phyloP scores from a whole-genome alignment of 2,113 vertebrate species.

The Crotalus helleri region DNA sequence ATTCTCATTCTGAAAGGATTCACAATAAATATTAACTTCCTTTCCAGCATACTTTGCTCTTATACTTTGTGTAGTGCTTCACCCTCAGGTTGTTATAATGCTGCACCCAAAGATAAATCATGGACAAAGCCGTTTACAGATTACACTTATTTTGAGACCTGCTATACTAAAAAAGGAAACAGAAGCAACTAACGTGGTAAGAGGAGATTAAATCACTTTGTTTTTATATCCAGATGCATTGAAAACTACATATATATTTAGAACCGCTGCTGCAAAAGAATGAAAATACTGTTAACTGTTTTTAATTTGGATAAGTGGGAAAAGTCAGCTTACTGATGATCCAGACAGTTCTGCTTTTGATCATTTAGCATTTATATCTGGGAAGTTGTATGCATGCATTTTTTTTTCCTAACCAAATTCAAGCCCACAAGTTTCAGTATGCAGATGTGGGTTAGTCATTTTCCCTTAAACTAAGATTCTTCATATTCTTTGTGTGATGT shows the following conservation, averaged over 20 bases:
- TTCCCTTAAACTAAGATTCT: conserved; percentile 11
- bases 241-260: background rate
- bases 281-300: conserved; percentile 21
- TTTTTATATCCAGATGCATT: background rate
- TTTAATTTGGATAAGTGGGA: conserved; percentile 12
- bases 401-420: background rate
- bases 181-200: conserved; percentile 9
- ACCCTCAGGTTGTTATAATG: conserved; percentile 8
- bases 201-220: conserved; percentile 22
- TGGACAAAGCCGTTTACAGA: background rate
- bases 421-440: conserved; percentile 22
- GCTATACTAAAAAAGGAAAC: conserved; percentile 29
- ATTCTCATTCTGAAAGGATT: background rate
- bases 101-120: background rate
- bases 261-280: conserved; percentile 28
- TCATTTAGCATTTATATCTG: background rate
- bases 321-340: background rate
- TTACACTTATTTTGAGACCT: background rate
- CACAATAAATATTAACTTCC: conserved; percentile 13
- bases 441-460: conserved; percentile 25
- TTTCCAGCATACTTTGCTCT: background rate
- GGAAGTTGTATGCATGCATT: background rate
- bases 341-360: background rate
- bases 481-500: conserved; percentile 35
- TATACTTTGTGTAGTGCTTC: background rate